phyloP scores from a whole-genome alignment of 2,888 invertebrate genomes.

The Reticulitermes lucifugus region DNA sequence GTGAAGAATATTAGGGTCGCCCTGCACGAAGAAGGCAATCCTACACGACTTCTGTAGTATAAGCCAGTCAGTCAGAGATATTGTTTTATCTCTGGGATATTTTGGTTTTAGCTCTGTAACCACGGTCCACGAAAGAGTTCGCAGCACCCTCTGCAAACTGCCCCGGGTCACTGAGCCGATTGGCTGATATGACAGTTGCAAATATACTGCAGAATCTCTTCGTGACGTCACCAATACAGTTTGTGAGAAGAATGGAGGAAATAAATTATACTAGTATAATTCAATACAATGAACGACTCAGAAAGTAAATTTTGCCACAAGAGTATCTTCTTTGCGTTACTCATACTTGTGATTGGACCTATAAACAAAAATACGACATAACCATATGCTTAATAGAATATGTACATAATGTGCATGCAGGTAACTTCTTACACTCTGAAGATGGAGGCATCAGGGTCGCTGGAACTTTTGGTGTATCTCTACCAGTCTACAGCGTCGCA shows the following conservation, averaged over 20 bases:
- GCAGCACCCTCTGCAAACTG: neutral
- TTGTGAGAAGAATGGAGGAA: neutral
- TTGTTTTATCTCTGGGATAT: constrained; percentile 33
- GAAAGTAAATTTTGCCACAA: too few relatives aligned
- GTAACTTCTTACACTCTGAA: too few relatives aligned
- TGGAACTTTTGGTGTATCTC: too few relatives aligned
- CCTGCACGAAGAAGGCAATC: neutral
- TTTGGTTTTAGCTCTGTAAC: constrained; percentile 21
- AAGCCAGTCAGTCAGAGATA: constrained; percentile 15
- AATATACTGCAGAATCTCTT: neutral
- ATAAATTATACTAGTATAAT: too few relatives aligned
- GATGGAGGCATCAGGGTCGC: too few relatives aligned
- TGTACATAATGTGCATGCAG: too few relatives aligned
- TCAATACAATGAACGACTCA: too few relatives aligned
- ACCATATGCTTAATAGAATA: too few relatives aligned
- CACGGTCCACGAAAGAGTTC: neutral
- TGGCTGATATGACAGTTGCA: constrained; percentile 31
- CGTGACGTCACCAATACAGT: neutral
- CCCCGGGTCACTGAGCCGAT: constrained; percentile 19
- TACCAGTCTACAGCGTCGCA: too few relatives aligned
- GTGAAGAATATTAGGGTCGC: neutral
- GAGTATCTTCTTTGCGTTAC: too few relatives aligned
- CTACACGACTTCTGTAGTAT: neutral
- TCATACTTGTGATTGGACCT: too few relatives aligned
- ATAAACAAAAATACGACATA: too few relatives aligned